Conservation (phyloP, 2,113 vertebrate species). For the Pheucticus melanocephalus region DNA sequence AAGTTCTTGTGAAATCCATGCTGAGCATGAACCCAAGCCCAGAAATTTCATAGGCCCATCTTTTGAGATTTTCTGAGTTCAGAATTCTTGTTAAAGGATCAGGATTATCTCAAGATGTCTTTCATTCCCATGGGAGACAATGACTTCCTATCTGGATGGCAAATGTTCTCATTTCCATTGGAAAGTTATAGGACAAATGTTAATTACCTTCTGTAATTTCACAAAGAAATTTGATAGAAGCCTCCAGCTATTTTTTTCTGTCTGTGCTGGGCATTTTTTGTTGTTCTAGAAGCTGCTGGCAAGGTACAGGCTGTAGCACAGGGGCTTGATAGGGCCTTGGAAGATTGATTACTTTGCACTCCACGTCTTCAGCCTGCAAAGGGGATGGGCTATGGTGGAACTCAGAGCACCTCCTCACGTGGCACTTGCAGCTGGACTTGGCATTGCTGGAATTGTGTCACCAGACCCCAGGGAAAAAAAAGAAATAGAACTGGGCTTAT, state of each 20-base stretch:
- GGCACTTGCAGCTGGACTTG: background rate
- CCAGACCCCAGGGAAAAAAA: background rate
- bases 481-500: background rate
- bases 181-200: background rate
- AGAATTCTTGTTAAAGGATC: background rate
- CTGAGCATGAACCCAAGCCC: background rate
- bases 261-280: background rate
- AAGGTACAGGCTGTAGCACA: background rate
- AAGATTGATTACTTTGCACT: slow-evolving; percentile 19
- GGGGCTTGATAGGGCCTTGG: background rate
- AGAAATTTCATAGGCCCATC: accelerated
- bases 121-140: background rate
- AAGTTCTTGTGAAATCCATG: background rate
- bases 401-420: background rate
- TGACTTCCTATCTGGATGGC: background rate
- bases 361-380: background rate
- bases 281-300: background rate
- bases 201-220: slow-evolving; percentile 9
- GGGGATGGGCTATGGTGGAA: background rate
- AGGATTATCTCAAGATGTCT: background rate
- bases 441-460: background rate
- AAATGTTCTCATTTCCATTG: slow-evolving; percentile 13
- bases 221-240: background rate
- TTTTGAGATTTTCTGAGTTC: background rate
- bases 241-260: background rate